Evolutionary conservation across 2,113 vertebrate genomes (phyloP), one percentile per base, ranked within the genome.

Genomic region (Hippolais icterina): DNA sequence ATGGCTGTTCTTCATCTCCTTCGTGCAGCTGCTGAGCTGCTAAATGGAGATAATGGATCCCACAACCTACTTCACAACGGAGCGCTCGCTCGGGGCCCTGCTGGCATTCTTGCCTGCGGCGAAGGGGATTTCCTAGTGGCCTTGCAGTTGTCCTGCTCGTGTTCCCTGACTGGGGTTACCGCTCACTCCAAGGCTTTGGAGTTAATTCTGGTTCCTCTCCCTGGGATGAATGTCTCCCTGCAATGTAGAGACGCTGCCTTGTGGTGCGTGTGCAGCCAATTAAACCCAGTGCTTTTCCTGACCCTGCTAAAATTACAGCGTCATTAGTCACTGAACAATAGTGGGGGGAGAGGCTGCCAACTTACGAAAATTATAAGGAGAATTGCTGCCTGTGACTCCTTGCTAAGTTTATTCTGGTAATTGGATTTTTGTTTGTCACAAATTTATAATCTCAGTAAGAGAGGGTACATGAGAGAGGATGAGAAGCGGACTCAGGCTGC

Each of bases 261-360:
- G 0, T 1, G 0, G 39, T 64, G 65, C 19, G 78, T 94, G 93
- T 93, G 93, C 68, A 50, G 93, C 47, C 92, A 93, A 80, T 96
- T 96, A 93, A 81, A 92, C 47, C 59, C 83, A 57, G 60, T 20
- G 90, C 92, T 93, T 90, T 83, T 86, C 85, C 90, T 90, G 85
- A 86, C 71, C 75, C 60, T 81, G 76, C 90, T 96, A 74, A 94
- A 90, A 94, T 96, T 95, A 83, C 94, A 90, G 69, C 1, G 0
- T 83, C 79, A 66, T 93, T 95, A 94, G 85, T 96, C 85, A 85
- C 60, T 0, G 4, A 93, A 92, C 82, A 93, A 93, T 68, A 86
- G 94, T 4, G 0, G 41, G 44, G 46, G 22, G 63, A 64, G 59
- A 94, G 80, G 31, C 79, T 95, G 92, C 72, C 88, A 92, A 3